Evolutionary conservation across 2,888 invertebrate species (phyloP), one percentile per base, ranked within the genome.

Genomic region (Lasioglossum calceatum): DNA sequence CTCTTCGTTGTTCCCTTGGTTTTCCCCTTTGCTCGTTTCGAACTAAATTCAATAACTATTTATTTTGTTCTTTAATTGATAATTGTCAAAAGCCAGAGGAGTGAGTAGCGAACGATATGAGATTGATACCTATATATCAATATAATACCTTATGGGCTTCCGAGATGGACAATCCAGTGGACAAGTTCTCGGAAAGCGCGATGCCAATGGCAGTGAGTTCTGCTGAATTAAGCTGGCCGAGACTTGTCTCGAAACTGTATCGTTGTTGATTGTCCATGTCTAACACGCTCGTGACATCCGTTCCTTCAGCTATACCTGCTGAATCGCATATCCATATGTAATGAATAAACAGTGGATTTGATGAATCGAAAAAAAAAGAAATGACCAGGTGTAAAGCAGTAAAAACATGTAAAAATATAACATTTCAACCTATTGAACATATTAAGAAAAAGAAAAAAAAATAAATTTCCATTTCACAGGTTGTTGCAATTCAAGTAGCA

Each of bases 111-210:
- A 64, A 64, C 32, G 7, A 4, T 64, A 23, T 23, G 27, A 44
- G n/a, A 54, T n/a, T 10, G 10, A n/a, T 23, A 58, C n/a, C 2
- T 58, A 58, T 27, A 27, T 58, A 58, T n/a, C 4, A 19, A 12
- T 44, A 4, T n/a, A 27, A 12, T 84, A 91, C 93, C 86, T 92
- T 92, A 39, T 92, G 92, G 23, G 91, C 76, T 81, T 96, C 96
- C 1, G 95, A 95, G 81, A 96, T 92, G 0, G 96, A 96, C 75
- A 96, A 92, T 89, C 96, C 96, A 86, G 95, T 95, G 3, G 95
- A 95, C 7, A 96, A 93, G 89, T 95, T 96, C 71, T 96, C 96
- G 0, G 96, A 95, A 19, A 96, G 93, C 77, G 95, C 94, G 42
- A 94, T 95, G 14, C 95, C 95, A 74, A 95, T 94, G 36, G 94